Evolutionary conservation across 2,113 vertebrate genomes (phyloP).

Genomic region (Aegypius monachus): DNA sequence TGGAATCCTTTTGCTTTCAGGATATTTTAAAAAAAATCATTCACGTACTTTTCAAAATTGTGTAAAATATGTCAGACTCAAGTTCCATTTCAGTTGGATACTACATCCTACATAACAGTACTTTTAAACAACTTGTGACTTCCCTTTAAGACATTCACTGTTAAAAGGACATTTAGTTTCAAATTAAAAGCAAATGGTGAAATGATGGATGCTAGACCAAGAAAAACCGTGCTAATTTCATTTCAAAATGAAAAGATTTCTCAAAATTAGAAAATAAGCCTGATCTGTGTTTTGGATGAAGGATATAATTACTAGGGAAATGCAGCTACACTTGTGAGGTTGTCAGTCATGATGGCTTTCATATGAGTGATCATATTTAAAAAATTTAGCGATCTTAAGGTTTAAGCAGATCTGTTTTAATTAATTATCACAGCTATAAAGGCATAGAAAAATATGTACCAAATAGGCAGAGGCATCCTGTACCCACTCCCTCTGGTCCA

Average conservation of each 20-base stretch:
- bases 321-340: not conserved
- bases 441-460: not conserved
- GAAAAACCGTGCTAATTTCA: not conserved
- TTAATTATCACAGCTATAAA: not conserved
- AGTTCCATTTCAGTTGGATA: not conserved
- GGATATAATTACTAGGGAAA: not conserved
- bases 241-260: not conserved
- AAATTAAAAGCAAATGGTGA: not conserved
- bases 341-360: not conserved
- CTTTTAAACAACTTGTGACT: not conserved
- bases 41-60: not conserved
- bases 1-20: not conserved
- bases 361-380: not conserved
- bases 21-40: not conserved
- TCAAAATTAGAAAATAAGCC: not conserved
- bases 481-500: not conserved
- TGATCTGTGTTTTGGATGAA: not conserved
- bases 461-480: constrained; percentile 8
- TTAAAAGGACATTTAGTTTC: not conserved
- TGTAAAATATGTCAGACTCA: not conserved
- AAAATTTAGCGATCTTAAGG: not conserved
- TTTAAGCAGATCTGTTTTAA: not conserved
- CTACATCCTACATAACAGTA: not conserved
- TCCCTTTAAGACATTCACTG: not conserved
- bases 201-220: not conserved